phyloP scores from a whole-genome alignment of 1,140 invertebrate genomes.

The Carposina sasakii region DNA sequence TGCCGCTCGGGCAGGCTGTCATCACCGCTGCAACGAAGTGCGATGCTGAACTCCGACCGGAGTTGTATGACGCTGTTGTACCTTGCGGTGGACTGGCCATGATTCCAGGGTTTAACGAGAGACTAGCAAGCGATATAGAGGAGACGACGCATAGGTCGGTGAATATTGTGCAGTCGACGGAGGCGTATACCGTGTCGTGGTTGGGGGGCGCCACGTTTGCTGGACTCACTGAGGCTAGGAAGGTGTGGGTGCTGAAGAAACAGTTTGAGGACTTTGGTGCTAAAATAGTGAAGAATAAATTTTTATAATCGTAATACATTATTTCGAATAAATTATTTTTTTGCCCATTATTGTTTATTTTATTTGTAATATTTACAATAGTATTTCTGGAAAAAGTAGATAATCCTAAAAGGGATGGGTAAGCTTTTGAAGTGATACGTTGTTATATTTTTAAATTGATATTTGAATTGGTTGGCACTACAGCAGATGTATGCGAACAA shows the following conservation, averaged over 20 bases:
- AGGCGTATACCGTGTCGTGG: conserved; percentile 43
- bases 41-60: conserved; percentile 35
- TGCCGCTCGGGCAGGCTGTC: conserved; percentile 37
- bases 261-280: conserved; percentile 48
- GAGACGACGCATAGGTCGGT: conserved; percentile 22
- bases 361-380: too few species aligned
- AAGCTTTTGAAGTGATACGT: too few species aligned
- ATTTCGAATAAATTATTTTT: too few species aligned
- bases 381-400: too few species aligned
- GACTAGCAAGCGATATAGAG: conserved; percentile 35
- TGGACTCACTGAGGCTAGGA: conserved; percentile 30
- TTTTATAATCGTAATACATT: too few species aligned
- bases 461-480: too few species aligned
- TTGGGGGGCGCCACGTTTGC: conserved; percentile 54
- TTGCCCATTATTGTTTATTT: too few species aligned
- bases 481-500: too few species aligned
- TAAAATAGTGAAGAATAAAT: conserved; percentile 50
- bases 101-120: conserved; percentile 35
- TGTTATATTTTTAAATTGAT: too few species aligned
- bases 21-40: conserved; percentile 34
- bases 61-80: conserved; percentile 39
- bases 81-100: conserved; percentile 40
- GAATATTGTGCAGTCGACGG: conserved; percentile 29
- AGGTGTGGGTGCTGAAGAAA: conserved; percentile 41
- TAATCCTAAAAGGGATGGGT: too few species aligned